Percentiles rank a stretch among this genome's conserved stretches.
Evolutionary conservation across 2,888 invertebrate species (phyloP).

Genomic region (Stegophylla sp.): DNA sequence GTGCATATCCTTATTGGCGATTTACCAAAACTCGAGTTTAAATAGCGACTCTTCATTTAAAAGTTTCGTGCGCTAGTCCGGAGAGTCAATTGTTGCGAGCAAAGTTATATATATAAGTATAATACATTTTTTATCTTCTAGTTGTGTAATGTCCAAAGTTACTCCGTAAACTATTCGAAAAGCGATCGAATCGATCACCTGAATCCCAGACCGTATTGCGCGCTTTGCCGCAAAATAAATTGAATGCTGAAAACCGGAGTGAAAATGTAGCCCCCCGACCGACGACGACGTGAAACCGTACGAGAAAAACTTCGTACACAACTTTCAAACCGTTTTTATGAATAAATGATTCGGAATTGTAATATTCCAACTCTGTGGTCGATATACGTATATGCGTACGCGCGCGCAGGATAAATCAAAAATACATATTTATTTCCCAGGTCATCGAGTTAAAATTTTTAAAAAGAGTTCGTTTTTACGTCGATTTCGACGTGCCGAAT

Average conservation of each 20-base stretch:
- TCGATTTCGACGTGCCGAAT: no score
- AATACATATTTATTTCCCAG: no score
- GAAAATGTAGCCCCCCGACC: neutral
- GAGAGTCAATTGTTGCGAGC: constrained; percentile 21
- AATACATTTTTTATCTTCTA: constrained; percentile 9
- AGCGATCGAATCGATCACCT: constrained; percentile 30
- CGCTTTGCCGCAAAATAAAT: neutral
- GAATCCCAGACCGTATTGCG: constrained; percentile 1
- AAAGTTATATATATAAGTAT: constrained; percentile 45
- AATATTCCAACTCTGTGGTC: neutral
- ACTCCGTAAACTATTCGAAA: constrained; percentile 31
- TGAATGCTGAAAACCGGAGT: constrained; percentile 1
- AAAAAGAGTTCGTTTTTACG: no score
- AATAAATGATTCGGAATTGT: neutral
- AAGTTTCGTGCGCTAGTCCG: neutral
- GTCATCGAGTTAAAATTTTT: no score
- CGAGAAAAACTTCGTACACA: neutral
- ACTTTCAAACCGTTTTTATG: neutral
- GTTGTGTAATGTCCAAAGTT: constrained; percentile 31
- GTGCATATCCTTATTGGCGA: neutral
- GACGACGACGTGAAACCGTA: neutral
- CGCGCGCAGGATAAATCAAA: neutral
- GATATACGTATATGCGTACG: neutral
- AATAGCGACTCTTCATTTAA: constrained; percentile 17
- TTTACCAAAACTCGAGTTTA: constrained; percentile 16